A percentile compares a stretch with the other conserved stretches of the same genome.
phyloP scores from a whole-genome alignment of 2,113 vertebrate genomes.

The Salvelinus namaycush region DNA sequence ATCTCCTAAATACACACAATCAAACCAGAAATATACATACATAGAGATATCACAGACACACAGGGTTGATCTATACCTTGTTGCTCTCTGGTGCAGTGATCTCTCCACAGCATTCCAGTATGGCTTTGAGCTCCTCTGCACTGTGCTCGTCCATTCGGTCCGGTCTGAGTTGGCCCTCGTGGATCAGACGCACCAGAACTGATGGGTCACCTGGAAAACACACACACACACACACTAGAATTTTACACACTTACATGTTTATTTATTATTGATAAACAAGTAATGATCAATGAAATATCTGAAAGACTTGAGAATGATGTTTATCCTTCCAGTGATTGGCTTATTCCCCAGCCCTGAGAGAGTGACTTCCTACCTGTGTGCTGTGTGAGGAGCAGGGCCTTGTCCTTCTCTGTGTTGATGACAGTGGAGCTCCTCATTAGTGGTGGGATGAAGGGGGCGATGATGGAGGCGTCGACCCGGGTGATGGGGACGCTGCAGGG shows the following conservation, averaged over 20 bases:
- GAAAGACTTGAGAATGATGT: too few relatives aligned
- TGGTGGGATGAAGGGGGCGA: constrained; percentile 94
- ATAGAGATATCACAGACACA: constrained; percentile 21
- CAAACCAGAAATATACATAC: not conserved
- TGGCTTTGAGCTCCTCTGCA: constrained; percentile 77
- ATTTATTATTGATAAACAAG: too few relatives aligned
- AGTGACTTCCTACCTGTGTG: not conserved
- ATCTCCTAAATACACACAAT: not conserved
- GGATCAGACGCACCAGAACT: constrained; percentile 85
- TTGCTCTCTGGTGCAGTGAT: constrained; percentile 66
- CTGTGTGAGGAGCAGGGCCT: constrained; percentile 66
- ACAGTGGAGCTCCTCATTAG: constrained; percentile 88
- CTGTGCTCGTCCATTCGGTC: constrained; percentile 81
- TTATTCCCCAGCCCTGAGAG: too few relatives aligned
- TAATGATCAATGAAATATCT: too few relatives aligned
- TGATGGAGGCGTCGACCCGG: constrained; percentile 93
- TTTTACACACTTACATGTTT: too few relatives aligned
- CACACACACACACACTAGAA: not conserved
- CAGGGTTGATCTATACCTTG: constrained; percentile 68
- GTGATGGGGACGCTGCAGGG: constrained; percentile 91
- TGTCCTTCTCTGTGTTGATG: constrained; percentile 96
- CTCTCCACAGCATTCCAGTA: constrained; percentile 79
- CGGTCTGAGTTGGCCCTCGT: constrained; percentile 83
- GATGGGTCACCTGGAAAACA: constrained; percentile 80
- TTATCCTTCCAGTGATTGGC: too few relatives aligned